These are phyloP conservation scores for Dendrocopos noguchii DNA, from an alignment of 2,113 vertebrate genomes.

Conservation along the genomic window DNA sequence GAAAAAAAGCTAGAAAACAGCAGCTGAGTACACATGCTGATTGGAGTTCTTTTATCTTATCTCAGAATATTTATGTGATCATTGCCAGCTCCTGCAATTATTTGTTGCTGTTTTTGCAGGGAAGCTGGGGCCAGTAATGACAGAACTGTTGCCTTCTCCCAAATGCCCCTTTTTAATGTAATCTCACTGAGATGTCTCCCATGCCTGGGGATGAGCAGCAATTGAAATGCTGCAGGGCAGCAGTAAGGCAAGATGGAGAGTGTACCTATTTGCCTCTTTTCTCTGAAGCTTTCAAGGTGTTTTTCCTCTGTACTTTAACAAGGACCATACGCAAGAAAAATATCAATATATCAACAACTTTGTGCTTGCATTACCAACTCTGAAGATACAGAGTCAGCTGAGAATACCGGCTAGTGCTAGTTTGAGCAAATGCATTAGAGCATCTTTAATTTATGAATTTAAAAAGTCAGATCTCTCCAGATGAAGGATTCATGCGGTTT, in stretches of 20 bases:
- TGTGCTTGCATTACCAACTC: not conserved
- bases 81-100: not conserved
- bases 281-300: not conserved
- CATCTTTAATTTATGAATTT: slow-evolving; percentile 9
- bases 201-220: not conserved
- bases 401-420: not conserved
- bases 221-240: not conserved
- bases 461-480: slow-evolving; percentile 2
- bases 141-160: not conserved
- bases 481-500: not conserved
- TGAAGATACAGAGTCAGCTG: not conserved
- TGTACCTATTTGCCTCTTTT: not conserved
- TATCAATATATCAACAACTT: not conserved
- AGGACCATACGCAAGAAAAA: not conserved
- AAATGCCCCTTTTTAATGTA: not conserved
- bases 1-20: not conserved
- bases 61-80: not conserved
- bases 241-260: not conserved
- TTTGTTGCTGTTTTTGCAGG: not conserved
- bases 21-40: not conserved
- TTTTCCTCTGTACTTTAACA: not conserved
- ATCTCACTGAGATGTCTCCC: not conserved
- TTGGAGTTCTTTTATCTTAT: not conserved
- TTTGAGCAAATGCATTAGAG: not conserved
- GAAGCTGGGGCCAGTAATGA: not conserved